These are phyloP conservation scores for Aeoliscus strigatus DNA, from an alignment of 2,797 vertebrate genomes.

Conservation along the genomic window DNA sequence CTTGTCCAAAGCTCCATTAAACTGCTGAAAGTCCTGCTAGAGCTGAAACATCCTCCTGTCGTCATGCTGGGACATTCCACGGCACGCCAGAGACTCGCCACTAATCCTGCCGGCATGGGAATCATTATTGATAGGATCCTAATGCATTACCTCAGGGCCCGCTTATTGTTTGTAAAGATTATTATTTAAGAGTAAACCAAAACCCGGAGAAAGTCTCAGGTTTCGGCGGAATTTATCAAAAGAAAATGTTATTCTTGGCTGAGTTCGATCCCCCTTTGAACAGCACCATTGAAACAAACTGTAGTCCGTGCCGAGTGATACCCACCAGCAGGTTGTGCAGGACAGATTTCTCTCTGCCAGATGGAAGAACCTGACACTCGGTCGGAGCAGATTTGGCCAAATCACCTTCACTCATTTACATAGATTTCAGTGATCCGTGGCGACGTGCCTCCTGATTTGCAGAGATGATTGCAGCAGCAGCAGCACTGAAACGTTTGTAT, in stretches of 20 bases:
- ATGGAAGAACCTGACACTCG: constrained; percentile 24
- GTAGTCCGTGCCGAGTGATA: constrained; percentile 38
- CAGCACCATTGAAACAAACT: constrained; percentile 67
- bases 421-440: constrained; percentile 29
- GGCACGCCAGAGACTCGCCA: constrained; percentile 65
- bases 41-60: constrained; percentile 72
- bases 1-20: constrained; percentile 66
- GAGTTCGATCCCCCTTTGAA: constrained; percentile 68
- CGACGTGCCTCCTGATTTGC: constrained; percentile 2
- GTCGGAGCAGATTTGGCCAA: constrained; percentile 24
- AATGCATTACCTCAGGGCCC: constrained; percentile 76
- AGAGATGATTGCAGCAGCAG: constrained; percentile 5
- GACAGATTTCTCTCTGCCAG: constrained; percentile 20
- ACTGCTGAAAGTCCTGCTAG: constrained; percentile 66
- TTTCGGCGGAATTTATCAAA: constrained; percentile 79
- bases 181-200: constrained; percentile 79
- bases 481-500: neutral
- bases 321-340: constrained; percentile 42
- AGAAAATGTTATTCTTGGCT: constrained; percentile 82
- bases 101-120: constrained; percentile 78
- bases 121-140: constrained; percentile 78
- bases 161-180: constrained; percentile 79
- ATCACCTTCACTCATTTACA: constrained; percentile 25
- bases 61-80: constrained; percentile 70
- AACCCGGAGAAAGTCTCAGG: constrained; percentile 67